Evolutionary conservation across 2,888 invertebrate genomes (phyloP).

Genomic region (Leucoma salicis): DNA sequence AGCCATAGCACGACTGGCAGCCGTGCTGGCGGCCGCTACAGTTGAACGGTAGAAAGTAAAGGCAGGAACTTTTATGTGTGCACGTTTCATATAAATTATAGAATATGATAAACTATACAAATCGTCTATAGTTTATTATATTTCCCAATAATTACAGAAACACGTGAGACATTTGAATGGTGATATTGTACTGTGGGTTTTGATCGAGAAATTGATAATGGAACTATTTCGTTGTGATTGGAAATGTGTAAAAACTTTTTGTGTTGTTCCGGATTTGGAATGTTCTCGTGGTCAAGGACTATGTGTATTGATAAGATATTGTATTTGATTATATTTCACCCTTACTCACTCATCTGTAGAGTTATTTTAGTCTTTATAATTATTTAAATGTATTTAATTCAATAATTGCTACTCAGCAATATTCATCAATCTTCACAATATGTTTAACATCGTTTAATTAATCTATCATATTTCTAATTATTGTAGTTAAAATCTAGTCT

Average conservation of each 20-base stretch:
- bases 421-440: conserved; percentile 40
- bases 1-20: conserved; percentile 69
- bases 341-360: conserved; percentile 39
- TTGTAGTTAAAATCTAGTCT: conserved; percentile 81
- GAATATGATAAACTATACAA: conserved; percentile 7
- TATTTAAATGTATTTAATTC: conserved; percentile 46
- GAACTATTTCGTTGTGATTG: conserved; percentile 32
- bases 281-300: conserved; percentile 41
- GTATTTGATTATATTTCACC: conserved; percentile 32
- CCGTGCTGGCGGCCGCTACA: conserved; percentile 70
- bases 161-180: conserved; percentile 2
- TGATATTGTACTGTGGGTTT: conserved; percentile 28
- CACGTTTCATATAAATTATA: conserved; percentile 1
- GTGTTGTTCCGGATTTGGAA: conserved; percentile 32
- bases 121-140: neutral
- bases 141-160: conserved; percentile 2
- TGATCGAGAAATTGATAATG: conserved; percentile 16
- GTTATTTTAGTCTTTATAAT: conserved; percentile 38
- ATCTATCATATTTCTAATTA: conserved; percentile 63
- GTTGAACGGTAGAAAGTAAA: conserved; percentile 36
- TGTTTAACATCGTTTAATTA: conserved; percentile 47
- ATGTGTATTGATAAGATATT: conserved; percentile 47
- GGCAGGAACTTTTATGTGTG: conserved; percentile 13
- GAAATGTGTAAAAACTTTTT: conserved; percentile 31
- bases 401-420: conserved; percentile 49